Evolutionary conservation across 30 jellyfish, hydroid and myxozoan genomes (phyloP).

Genomic region (Hydractinia symbiolongicarpus): DNA sequence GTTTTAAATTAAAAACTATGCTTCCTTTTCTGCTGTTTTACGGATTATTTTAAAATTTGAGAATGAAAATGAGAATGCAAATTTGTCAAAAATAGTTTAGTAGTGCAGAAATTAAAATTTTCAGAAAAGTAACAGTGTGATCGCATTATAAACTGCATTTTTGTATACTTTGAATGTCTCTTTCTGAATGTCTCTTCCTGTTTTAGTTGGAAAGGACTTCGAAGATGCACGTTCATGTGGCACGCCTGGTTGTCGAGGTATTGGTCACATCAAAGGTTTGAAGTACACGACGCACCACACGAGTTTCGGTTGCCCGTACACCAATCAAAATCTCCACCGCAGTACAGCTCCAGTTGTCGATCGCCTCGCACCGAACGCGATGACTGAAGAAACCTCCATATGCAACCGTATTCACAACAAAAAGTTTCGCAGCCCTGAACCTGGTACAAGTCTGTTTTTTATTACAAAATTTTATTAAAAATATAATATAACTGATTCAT

Average conservation of each 20-base stretch:
- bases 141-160: neutral
- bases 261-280: slow-evolving; percentile 97
- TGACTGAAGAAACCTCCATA: slow-evolving; percentile 82
- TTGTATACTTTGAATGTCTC: neutral
- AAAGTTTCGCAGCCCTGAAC: slow-evolving; percentile 11
- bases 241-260: slow-evolving; percentile 95
- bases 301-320: slow-evolving; percentile 96
- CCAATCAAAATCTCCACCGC: slow-evolving; percentile 78
- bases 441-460: neutral
- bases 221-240: slow-evolving; percentile 79
- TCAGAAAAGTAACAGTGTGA: too few species aligned
- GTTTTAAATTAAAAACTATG: too few species aligned
- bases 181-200: neutral
- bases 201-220: slow-evolving; percentile 63
- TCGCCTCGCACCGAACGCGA: slow-evolving; percentile 85
- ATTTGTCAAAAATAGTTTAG: too few species aligned
- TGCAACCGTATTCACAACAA: slow-evolving; percentile 31
- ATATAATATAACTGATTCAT: too few species aligned
- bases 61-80: too few species aligned
- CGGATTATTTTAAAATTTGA: too few species aligned
- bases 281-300: slow-evolving; percentile 97
- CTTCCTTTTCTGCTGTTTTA: too few species aligned
- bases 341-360: slow-evolving; percentile 89
- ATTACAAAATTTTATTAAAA: neutral
- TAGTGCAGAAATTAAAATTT: too few species aligned